These are phyloP conservation scores for Teinopalpus imperialis DNA, from an alignment of 2,888 invertebrate genomes.

Conservation along the genomic window DNA sequence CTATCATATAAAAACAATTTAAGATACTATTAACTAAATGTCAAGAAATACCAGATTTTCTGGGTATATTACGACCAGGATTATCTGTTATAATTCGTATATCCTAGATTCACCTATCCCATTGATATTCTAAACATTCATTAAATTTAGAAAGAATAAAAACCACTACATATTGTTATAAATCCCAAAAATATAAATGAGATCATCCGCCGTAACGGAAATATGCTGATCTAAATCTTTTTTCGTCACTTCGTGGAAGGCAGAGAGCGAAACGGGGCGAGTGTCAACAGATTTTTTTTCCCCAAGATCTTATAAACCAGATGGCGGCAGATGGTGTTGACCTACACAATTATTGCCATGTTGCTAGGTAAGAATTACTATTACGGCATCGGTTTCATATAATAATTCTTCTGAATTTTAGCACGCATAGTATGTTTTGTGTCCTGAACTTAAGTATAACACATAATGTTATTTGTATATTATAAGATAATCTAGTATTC, in stretches of 20 bases:
- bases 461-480: too few species aligned
- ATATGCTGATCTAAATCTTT: constrained; percentile 60
- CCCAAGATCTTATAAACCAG: constrained; percentile 71
- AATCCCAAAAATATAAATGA: constrained; percentile 25
- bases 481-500: too few species aligned
- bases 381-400: constrained; percentile 50
- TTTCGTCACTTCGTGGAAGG: constrained; percentile 56
- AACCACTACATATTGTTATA: too few species aligned
- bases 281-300: constrained; percentile 52
- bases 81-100: too few species aligned
- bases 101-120: too few species aligned
- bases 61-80: too few species aligned
- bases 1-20: too few species aligned
- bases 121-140: too few species aligned
- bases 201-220: constrained; percentile 37
- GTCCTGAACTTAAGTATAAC: constrained; percentile 7
- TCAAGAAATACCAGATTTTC: too few species aligned
- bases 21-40: too few species aligned
- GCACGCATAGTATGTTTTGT: not conserved
- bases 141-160: too few species aligned
- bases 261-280: constrained; percentile 53
- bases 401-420: constrained; percentile 37
- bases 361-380: constrained; percentile 69
- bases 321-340: constrained; percentile 73
- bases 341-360: constrained; percentile 73